phyloP scores from a whole-genome alignment of 2,888 invertebrate genomes.

The Mesorhabditis belari region DNA sequence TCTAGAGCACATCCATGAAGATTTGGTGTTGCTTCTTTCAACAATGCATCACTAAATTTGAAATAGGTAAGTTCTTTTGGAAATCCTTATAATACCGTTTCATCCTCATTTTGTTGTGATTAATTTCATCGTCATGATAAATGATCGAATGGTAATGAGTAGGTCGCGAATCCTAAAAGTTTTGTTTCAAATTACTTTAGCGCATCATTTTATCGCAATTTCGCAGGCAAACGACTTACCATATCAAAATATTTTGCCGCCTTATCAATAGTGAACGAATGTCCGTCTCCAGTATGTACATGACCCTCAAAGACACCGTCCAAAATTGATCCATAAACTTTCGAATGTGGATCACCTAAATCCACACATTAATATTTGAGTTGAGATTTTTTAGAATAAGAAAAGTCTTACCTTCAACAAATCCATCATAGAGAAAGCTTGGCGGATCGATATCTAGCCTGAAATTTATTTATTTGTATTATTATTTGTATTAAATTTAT shows the following conservation, averaged over 20 bases:
- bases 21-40: neutral
- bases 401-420: conserved; percentile 29
- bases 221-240: conserved; percentile 4
- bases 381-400: too few species aligned
- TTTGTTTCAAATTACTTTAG: neutral
- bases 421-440: conserved; percentile 47
- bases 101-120: conserved; percentile 41
- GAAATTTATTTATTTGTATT: too few species aligned
- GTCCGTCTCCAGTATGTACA: conserved; percentile 66
- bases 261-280: conserved; percentile 81
- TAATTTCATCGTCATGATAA: conserved; percentile 50
- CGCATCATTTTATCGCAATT: too few species aligned
- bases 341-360: conserved; percentile 75
- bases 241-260: conserved; percentile 76
- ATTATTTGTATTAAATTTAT: too few species aligned
- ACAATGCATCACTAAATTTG: neutral
- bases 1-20: conserved; percentile 42
- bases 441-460: conserved; percentile 37
- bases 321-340: conserved; percentile 84
- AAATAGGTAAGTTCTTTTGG: too few species aligned
- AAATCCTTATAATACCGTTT: conserved; percentile 24
- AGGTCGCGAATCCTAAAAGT: conserved; percentile 21
- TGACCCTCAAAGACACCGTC: conserved; percentile 93
- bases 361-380: conserved; percentile 1
- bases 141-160: conserved; percentile 51